Evolutionary conservation across 2,888 invertebrate genomes (phyloP).

Genomic region (Drosophila atripex): DNA sequence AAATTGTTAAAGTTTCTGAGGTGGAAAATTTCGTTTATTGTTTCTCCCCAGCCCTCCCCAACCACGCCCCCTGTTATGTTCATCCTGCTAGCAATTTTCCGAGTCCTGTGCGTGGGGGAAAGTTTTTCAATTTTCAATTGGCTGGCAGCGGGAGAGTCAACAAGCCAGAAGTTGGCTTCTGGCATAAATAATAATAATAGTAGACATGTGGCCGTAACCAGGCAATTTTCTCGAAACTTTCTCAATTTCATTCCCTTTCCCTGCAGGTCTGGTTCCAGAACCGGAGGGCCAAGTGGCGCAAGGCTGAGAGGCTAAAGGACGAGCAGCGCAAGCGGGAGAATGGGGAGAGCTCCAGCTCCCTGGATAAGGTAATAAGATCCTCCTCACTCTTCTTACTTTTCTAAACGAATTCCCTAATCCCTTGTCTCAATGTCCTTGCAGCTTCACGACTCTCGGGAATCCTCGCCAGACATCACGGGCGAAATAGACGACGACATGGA

Average conservation of each 20-base stretch:
- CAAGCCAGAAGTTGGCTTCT: constrained; percentile 36
- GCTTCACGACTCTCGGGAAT: constrained; percentile 84
- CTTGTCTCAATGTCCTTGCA: constrained; percentile 24
- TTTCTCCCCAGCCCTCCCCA: constrained; percentile 31
- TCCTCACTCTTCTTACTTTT: no score
- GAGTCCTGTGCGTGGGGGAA: constrained; percentile 40
- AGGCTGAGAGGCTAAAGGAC: constrained; percentile 95
- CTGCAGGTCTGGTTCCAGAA: constrained; percentile 96
- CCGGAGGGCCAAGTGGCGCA: constrained; percentile 95
- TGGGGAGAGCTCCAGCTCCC: constrained; percentile 87
- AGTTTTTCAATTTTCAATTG: constrained; percentile 80
- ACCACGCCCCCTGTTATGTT: constrained; percentile 7
- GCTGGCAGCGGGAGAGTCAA: constrained; percentile 61
- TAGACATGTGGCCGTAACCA: constrained; percentile 45
- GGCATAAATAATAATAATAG: constrained; percentile 63
- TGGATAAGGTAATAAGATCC: constrained; percentile 83
- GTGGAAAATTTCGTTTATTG: constrained; percentile 81
- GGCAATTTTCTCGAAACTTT: constrained; percentile 65
- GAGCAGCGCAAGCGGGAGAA: constrained; percentile 94
- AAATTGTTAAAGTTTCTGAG: constrained; percentile 82
- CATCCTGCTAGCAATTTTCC: constrained; percentile 7
- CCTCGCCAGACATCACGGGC: constrained; percentile 84
- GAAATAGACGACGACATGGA: constrained; percentile 84
- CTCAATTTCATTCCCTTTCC: constrained; percentile 13
- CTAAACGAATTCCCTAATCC: neutral